Percentiles rank a stretch among this genome's conserved stretches.
These are phyloP conservation scores for Hipparchia semele DNA, from an alignment of 2,888 invertebrate genomes.

Conservation along the genomic window DNA sequence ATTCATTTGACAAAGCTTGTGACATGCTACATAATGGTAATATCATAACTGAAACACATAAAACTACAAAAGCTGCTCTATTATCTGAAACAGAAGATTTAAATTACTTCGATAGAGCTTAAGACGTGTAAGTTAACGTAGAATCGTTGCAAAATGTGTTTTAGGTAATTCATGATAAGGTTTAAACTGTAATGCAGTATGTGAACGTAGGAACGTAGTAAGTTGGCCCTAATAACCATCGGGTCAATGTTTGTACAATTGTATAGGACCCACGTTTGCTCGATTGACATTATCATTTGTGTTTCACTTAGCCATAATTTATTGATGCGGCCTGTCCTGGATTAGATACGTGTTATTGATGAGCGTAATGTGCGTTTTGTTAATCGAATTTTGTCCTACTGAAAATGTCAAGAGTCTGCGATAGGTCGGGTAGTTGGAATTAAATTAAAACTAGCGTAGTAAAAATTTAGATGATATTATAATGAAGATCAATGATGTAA, in stretches of 20 bases:
- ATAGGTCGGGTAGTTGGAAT: not conserved
- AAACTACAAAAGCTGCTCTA: constrained; percentile 34
- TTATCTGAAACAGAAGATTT: not conserved
- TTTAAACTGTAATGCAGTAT: constrained; percentile 38
- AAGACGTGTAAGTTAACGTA: not conserved
- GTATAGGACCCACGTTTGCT: constrained; percentile 68
- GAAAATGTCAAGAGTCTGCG: constrained; percentile 26
- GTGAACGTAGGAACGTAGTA: constrained; percentile 42
- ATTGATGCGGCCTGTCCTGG: constrained; percentile 60
- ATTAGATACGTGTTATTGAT: constrained; percentile 59
- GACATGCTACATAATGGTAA: constrained; percentile 37
- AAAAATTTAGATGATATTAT: no score
- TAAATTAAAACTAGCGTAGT: no score
- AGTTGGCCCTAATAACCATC: constrained; percentile 63
- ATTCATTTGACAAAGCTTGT: constrained; percentile 36
- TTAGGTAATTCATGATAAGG: constrained; percentile 32
- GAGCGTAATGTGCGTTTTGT: constrained; percentile 41
- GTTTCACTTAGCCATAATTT: constrained; percentile 76
- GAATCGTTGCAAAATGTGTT: constrained; percentile 15
- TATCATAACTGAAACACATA: constrained; percentile 37
- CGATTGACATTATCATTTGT: constrained; percentile 76
- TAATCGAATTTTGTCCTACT: constrained; percentile 39
- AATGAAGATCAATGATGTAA: no score
- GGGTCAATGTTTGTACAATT: constrained; percentile 72
- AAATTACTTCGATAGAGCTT: constrained; percentile 35